Percentiles rank a stretch among this genome's conserved stretches.
phyloP scores from a whole-genome alignment of 1,140 invertebrate species.

The Steinernema khuongi region DNA sequence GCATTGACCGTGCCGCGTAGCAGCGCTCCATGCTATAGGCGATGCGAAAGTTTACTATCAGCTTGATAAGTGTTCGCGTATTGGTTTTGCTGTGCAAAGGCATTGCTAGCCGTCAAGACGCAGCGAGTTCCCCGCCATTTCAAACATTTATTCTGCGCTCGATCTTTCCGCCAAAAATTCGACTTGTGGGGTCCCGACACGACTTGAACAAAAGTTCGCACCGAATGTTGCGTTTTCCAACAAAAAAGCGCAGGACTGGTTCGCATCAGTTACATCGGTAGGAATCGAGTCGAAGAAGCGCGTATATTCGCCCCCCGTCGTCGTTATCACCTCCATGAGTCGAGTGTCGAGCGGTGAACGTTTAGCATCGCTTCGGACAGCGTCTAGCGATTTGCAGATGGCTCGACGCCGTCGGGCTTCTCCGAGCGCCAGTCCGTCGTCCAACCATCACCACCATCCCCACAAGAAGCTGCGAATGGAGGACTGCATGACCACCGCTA shows the following conservation, averaged over 20 bases:
- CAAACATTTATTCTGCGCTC: not conserved
- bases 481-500: too few species aligned
- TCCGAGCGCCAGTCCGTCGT: not conserved
- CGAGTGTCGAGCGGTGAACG: not conserved
- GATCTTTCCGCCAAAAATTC: conserved; percentile 12
- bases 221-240: not conserved
- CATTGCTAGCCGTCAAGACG: too few species aligned
- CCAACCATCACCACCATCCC: not conserved
- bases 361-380: not conserved
- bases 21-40: too few species aligned
- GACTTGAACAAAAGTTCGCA: not conserved
- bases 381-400: conserved; percentile 4
- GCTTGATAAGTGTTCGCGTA: too few species aligned
- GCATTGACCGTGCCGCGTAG: too few species aligned
- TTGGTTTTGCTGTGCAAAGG: too few species aligned
- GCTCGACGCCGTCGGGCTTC: conserved; percentile 11
- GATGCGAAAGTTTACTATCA: too few species aligned
- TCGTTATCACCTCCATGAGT: not conserved
- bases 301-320: not conserved
- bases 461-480: too few species aligned
- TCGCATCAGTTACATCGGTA: not conserved
- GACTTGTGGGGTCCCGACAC: conserved; percentile 6
- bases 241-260: not conserved
- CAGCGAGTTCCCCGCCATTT: not conserved
- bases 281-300: not conserved